Evolutionary conservation across 2,797 vertebrate genomes (phyloP).

Genomic region (Arnoldichthys spilopterus): DNA sequence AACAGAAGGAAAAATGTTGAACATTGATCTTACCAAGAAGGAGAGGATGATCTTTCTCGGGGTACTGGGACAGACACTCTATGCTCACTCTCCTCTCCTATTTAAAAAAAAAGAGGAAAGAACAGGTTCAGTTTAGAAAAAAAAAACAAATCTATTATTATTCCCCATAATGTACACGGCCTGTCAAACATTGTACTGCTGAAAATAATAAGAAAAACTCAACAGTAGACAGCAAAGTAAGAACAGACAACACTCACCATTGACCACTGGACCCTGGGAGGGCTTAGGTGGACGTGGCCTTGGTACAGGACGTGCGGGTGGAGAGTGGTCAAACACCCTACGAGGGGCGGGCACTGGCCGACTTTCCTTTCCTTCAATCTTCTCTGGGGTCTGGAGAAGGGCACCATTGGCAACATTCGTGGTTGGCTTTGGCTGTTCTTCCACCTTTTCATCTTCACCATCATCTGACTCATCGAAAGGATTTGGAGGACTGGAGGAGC

Average conservation of each 20-base stretch:
- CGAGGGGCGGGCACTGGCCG: constrained; percentile 79
- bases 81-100: constrained; percentile 69
- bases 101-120: too few relatives aligned
- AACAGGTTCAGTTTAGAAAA: too few relatives aligned
- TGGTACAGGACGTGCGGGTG: constrained; percentile 71
- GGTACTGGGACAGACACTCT: constrained; percentile 79
- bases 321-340: constrained; percentile 64
- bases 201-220: too few relatives aligned
- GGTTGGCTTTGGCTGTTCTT: constrained; percentile 54
- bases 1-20: background rate
- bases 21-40: constrained; percentile 80
- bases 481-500: constrained; percentile 72
- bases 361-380: constrained; percentile 41
- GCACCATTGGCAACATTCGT: constrained; percentile 56
- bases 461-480: constrained; percentile 81
- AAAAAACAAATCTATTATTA: background rate
- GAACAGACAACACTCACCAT: constrained; percentile 59
- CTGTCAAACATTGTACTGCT: too few relatives aligned
- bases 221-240: background rate
- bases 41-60: constrained; percentile 85
- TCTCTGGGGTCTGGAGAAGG: constrained; percentile 46
- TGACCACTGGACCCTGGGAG: constrained; percentile 54
- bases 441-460: constrained; percentile 63
- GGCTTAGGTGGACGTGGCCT: constrained; percentile 60
- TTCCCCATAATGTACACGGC: too few relatives aligned